Evolutionary conservation across 1,140 invertebrate species (phyloP), one percentile per base, ranked within the genome.

Genomic region (Euura lappo): DNA sequence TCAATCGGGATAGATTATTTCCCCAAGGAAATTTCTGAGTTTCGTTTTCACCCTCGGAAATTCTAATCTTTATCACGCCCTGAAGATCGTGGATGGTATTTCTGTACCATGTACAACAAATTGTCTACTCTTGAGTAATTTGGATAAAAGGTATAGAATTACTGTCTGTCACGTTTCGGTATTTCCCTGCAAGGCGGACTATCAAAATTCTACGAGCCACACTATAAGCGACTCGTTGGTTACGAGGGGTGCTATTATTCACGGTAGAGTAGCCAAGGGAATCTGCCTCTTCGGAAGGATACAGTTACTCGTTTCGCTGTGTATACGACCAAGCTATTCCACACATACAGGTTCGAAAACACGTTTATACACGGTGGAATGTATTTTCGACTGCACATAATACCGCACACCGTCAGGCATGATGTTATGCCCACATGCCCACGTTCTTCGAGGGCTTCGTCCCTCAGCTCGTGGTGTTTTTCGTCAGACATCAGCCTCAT

Each of bases 191-290:
- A 28, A 28, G 28, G 1, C 28, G 28, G 28, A 28, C 28, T 60
- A 60, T 60, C 51, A 8, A 6, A 60, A 60, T 60, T 60, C 51
- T 60, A 60, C 51, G 51, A 60, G 51, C 13, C 51, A 60, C 51
- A n/a, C 0, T n/a, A 60, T 28, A 28, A 28, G 28, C 28, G 51
- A 60, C 51, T 60, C 8, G 51, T 3, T 60, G 51, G 51, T 60
- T n/a, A 60, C 51, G 13, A n/a, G 51, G 51, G 51, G 51, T 60
- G 5, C 51, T 60, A n/a, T n/a, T 6, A n/a, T 60, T 60, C 51
- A 60, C 51, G 51, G 51, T 60, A 60, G 51, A 60, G 51, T 60
- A 60, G 13, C 51, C 51, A 60, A 60, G 51, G 51, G 51, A 60
- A 60, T 60, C 51, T 60, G 51, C 51, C 51, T 60, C 51, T n/a